Evolutionary conservation across 2,888 invertebrate genomes (phyloP).

Genomic region (Dicycla oo): DNA sequence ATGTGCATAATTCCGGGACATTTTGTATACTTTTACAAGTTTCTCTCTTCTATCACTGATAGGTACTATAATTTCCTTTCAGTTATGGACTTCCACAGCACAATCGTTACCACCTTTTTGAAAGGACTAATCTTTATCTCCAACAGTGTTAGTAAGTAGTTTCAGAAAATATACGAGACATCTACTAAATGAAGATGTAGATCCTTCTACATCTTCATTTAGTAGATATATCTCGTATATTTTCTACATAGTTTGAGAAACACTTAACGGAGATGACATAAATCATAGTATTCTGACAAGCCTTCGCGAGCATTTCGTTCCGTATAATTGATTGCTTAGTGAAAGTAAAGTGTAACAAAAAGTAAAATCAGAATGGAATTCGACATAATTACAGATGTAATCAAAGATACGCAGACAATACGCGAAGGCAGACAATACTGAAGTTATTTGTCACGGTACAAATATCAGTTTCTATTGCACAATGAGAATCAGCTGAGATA

Average conservation of each 20-base stretch:
- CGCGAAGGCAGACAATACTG: conserved; percentile 53
- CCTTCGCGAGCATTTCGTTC: conserved; percentile 64
- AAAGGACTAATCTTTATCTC: not conserved
- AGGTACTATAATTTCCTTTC: not conserved
- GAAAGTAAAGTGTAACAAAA: conserved; percentile 67
- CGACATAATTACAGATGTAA: conserved; percentile 62
- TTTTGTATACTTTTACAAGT: not conserved
- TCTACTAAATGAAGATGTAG: not conserved
- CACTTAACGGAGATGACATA: conserved; percentile 37
- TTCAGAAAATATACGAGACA: conserved; percentile 8
- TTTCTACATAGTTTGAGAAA: no score
- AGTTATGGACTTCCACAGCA: not conserved
- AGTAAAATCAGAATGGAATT: conserved; percentile 62
- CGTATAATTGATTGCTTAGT: conserved; percentile 70
- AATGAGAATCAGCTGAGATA: conserved; percentile 45
- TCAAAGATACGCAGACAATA: conserved; percentile 58
- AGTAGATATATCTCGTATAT: no score
- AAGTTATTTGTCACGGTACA: conserved; percentile 49
- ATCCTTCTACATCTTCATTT: no score
- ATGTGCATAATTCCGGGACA: no score
- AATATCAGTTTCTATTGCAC: conserved; percentile 37
- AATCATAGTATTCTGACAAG: conserved; percentile 52
- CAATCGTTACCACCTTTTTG: not conserved
- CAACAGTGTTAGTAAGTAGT: not conserved
- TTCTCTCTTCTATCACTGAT: not conserved